Evolutionary conservation across 2,113 vertebrate species (phyloP), one percentile per base, ranked within the genome.

Genomic region (Amblyopsis rosae): DNA sequence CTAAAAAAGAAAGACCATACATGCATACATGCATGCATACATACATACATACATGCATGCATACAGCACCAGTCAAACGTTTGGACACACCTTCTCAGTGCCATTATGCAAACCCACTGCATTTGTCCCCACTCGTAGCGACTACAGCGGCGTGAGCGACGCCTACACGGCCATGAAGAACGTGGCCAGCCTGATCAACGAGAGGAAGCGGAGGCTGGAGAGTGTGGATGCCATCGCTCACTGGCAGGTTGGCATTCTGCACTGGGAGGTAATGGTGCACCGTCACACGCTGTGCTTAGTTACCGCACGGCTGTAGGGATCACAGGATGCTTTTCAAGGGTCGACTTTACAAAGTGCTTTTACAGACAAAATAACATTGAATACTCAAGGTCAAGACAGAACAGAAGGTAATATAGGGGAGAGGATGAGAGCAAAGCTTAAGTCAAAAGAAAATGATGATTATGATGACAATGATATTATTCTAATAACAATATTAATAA

Each of bases 121-220:
- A 26, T 26, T 26, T 26, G 26, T 26, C 26, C 26, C 26, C 26
- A 26, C 26, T 2, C 26, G n/a, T 92, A 99, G 98, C 57, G 98
- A 99, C 82, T 93, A 96, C 72, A 82, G 64, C 61, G 90, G 94
- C 7, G 94, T 98, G 80, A 96, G 93, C 87, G 90, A 95, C 74
- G 98, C 98, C 0, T 93, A 98, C 0, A 94, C 96, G 70, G 94
- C 96, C 19, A 99, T 99, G 98, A 99, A 96, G 92, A 98, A 98
- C 0, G 97, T 98, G 3, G 96, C 98, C 0, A 96, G 96, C 84
- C 86, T 99, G 70, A 99, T 99, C 82, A 99, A 99, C 0, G 98
- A 99, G 87, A 94, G 95, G 47, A 99, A 99, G 77, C 92, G 98
- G 71, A 94, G 95, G 59, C 84, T 98, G 50, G 98, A 99, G 86